Evolutionary conservation across 2,797 vertebrate genomes (phyloP).

Genomic region (Pipistrellus nathusii): DNA sequence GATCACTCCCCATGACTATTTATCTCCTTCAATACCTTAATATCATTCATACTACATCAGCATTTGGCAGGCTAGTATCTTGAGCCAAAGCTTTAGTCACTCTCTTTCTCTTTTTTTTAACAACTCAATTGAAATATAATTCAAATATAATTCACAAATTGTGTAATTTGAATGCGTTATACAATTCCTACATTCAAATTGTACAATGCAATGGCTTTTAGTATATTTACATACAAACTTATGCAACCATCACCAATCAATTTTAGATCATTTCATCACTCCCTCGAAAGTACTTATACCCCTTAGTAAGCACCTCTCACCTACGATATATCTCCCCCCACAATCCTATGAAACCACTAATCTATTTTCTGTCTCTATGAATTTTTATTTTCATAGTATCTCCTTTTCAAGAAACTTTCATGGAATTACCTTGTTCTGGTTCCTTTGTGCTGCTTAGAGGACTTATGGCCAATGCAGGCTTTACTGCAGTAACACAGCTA

Average conservation of each 20-base stretch:
- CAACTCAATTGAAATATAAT: conserved; percentile 2
- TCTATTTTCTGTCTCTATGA: background rate
- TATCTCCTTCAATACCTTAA: background rate
- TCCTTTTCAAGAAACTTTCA: background rate
- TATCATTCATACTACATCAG: background rate
- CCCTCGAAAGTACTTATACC: background rate
- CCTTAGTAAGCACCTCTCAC: background rate
- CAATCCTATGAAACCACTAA: background rate
- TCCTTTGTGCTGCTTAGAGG: background rate
- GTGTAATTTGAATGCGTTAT: background rate
- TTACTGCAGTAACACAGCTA: background rate
- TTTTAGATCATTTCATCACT: background rate
- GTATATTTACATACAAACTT: background rate
- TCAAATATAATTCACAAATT: conserved; percentile 7
- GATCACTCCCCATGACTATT: background rate
- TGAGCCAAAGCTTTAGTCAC: background rate
- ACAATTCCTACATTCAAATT: background rate
- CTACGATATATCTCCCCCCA: background rate
- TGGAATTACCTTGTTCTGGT: background rate
- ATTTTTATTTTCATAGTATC: background rate
- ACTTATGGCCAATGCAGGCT: background rate
- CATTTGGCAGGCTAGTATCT: background rate
- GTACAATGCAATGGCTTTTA: background rate
- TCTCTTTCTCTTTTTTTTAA: background rate
- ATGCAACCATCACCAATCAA: background rate